phyloP scores from a whole-genome alignment of 2,888 invertebrate species.

The Fragum whitleyi region DNA sequence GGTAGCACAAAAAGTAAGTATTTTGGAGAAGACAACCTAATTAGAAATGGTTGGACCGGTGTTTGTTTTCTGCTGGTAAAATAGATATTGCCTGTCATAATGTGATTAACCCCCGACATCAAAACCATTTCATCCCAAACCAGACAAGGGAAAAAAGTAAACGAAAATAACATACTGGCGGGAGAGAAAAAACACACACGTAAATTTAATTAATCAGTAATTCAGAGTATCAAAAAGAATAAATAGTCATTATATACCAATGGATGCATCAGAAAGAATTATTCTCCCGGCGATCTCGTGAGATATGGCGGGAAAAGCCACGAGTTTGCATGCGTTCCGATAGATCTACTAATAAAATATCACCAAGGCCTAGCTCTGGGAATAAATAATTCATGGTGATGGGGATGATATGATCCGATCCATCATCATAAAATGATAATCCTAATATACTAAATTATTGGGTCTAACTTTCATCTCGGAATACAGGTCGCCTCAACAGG shows the following conservation, averaged over 20 bases:
- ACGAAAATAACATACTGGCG: constrained; percentile 13
- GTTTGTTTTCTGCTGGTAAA: constrained; percentile 26
- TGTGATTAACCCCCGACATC: constrained; percentile 43
- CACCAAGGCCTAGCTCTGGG: constrained; percentile 39
- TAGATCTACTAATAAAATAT: constrained; percentile 57
- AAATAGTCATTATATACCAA: constrained; percentile 64
- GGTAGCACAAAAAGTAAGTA: not conserved
- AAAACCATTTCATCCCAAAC: constrained; percentile 26
- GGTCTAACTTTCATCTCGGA: constrained; percentile 61
- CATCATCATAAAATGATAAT: constrained; percentile 64
- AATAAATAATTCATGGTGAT: constrained; percentile 64
- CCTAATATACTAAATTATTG: constrained; percentile 67
- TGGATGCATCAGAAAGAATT: constrained; percentile 61
- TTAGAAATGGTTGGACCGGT: not conserved
- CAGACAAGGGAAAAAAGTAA: constrained; percentile 41
- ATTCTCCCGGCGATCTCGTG: constrained; percentile 41
- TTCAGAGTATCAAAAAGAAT: constrained; percentile 65
- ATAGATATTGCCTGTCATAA: constrained; percentile 50
- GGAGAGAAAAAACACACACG: constrained; percentile 41
- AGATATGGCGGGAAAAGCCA: constrained; percentile 36
- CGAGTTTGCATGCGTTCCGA: constrained; percentile 50
- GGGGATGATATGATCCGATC: constrained; percentile 56
- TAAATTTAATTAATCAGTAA: constrained; percentile 67
- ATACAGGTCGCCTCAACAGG: constrained; percentile 27
- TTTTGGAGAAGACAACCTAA: not conserved